Evolutionary conservation across 1,140 invertebrate genomes (phyloP), one percentile per base, ranked within the genome.

Genomic region (Drosophila hydei): DNA sequence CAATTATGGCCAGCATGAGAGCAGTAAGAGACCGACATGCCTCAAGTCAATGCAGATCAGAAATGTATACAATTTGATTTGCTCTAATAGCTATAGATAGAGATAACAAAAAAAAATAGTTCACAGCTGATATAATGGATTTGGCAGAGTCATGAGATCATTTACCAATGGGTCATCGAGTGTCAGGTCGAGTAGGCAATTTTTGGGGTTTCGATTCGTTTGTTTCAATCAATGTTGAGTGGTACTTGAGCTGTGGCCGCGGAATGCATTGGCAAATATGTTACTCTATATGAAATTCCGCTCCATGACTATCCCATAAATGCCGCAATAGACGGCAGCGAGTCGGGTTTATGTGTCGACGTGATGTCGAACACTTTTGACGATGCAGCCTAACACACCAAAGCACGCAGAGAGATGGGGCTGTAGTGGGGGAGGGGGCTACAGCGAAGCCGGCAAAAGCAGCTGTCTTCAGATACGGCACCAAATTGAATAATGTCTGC

Each of bases 401-500:
- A 11, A 45, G 59, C 18, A 27, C 65, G n/a, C 5, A 12, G 45
- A 47, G 54, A 36, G 7, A 14, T 40, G n/a, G 38, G 3, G 12
- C 12, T 33, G 30, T 33, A n/a, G 3, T n/a, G 38, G 38, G n/a
- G n/a, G n/a, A n/a, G n/a, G n/a, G 12, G n/a, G 12, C 14, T 18
- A 62, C 42, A 50, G 21, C 47, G 8, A 16, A 51, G 62, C 62
- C 62, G 52, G 55, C 64, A 59, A 67, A 59, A 63, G 51, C 60
- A 51, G 45, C 68, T 56, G 61, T 71, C 68, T 71, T 71, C 68
- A 50, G 52, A 56, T 71, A 58, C 51, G 36, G 68, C 68, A 65
- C 61, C 27, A 71, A 71, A 81, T 85, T 85, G 81, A 87, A 85
- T 85, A 87, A 85, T 87, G 62, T 75, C 77, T 77, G 81, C 65